phyloP scores from a whole-genome alignment of 2,113 vertebrate species.

The Onychorhynchus coronatus region DNA sequence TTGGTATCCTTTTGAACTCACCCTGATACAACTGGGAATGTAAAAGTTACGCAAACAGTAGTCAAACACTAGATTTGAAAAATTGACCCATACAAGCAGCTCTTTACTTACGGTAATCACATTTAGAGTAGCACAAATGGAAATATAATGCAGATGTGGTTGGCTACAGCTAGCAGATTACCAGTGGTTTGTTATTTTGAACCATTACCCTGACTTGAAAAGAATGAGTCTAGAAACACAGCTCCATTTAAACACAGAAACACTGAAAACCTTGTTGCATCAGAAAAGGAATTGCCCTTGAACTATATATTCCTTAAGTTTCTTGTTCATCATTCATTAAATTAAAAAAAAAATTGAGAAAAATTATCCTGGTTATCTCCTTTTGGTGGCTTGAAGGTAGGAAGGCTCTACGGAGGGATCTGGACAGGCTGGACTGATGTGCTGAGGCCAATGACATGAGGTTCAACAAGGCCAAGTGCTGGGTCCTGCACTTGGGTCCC shows the following conservation, averaged over 20 bases:
- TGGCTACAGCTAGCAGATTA: neutral
- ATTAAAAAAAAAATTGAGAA: neutral
- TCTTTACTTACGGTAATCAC: neutral
- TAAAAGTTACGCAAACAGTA: neutral
- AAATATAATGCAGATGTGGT: neutral
- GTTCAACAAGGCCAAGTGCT: neutral
- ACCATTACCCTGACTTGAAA: neutral
- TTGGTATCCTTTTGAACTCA: no score
- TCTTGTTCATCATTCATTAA: neutral
- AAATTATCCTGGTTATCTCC: neutral
- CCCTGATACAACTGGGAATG: no score
- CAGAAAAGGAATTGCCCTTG: neutral
- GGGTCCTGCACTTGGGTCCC: neutral
- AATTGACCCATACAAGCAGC: neutral
- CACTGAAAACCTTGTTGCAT: neutral
- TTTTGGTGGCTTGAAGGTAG: neutral
- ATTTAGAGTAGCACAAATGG: neutral
- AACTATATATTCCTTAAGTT: neutral
- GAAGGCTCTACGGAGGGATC: neutral
- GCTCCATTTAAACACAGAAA: neutral
- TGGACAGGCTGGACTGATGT: fast-evolving
- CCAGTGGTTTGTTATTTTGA: neutral
- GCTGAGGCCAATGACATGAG: fast-evolving
- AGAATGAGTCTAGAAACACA: neutral
- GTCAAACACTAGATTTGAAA: neutral